These are phyloP conservation scores for Orthonevra nobilis DNA, from an alignment of 2,888 invertebrate species.

Conservation along the genomic window DNA sequence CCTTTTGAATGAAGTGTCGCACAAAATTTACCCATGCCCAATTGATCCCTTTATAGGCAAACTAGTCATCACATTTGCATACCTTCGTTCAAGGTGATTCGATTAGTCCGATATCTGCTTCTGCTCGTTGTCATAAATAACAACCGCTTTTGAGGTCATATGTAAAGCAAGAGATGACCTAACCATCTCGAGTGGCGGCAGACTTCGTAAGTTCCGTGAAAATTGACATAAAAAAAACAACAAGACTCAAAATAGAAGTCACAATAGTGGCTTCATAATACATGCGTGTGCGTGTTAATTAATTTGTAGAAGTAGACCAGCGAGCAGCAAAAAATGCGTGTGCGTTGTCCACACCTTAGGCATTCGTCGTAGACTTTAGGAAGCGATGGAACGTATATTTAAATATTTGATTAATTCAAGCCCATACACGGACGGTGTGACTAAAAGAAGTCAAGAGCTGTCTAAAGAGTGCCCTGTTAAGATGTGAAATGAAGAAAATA, in stretches of 20 bases:
- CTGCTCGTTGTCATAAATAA: slow-evolving; percentile 21
- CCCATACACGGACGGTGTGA: slow-evolving; percentile 31
- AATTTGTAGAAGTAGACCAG: slow-evolving; percentile 43
- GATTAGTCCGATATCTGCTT: slow-evolving; percentile 38
- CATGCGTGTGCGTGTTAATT: slow-evolving; percentile 51
- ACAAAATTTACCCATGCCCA: slow-evolving; percentile 15
- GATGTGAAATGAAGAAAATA: background rate
- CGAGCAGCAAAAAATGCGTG: background rate
- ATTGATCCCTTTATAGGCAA: background rate
- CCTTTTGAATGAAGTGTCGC: slow-evolving; percentile 14
- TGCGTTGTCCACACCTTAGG: slow-evolving; percentile 27
- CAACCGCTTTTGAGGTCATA: slow-evolving; percentile 45
- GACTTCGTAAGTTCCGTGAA: slow-evolving; percentile 10
- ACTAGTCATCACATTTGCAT: slow-evolving; percentile 22
- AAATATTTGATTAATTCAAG: slow-evolving; percentile 41
- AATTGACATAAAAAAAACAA: slow-evolving; percentile 5
- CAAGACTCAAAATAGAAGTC: slow-evolving; percentile 1
- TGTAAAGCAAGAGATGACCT: slow-evolving; percentile 18
- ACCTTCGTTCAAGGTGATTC: slow-evolving; percentile 43
- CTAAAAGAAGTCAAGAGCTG: slow-evolving; percentile 14
- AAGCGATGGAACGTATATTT: slow-evolving; percentile 1
- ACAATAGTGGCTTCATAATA: slow-evolving; percentile 28
- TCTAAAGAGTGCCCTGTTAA: background rate
- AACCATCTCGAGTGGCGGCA: background rate
- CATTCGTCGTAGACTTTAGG: slow-evolving; percentile 7